Evolutionary conservation across 2,797 vertebrate species (phyloP).

Genomic region (Chrosomus eos): DNA sequence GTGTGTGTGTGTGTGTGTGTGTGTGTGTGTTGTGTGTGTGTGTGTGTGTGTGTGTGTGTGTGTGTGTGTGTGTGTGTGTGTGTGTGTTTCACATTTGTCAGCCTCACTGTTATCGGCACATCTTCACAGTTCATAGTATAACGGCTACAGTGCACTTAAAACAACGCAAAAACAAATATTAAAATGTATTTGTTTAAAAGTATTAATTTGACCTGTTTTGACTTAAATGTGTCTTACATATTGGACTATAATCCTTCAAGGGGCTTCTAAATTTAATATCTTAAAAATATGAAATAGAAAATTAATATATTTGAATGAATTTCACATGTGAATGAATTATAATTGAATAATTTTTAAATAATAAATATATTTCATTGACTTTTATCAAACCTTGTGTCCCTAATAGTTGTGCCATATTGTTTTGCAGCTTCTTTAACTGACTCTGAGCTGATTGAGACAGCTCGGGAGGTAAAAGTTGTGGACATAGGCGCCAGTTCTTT

Average conservation of each 20-base stretch:
- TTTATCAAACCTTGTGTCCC: background rate
- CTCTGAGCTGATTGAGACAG: slow-evolving; percentile 71
- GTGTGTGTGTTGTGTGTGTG: slow-evolving; percentile 19
- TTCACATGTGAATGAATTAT: background rate
- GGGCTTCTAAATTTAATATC: background rate
- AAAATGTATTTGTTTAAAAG: background rate
- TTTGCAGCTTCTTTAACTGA: slow-evolving; percentile 73
- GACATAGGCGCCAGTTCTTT: slow-evolving; percentile 78
- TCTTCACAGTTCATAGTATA: slow-evolving; percentile 35
- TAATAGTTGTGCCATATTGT: slow-evolving; percentile 22
- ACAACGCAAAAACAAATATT: background rate
- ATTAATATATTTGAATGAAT: background rate
- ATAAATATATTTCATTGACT: background rate
- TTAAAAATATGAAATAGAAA: background rate
- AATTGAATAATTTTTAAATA: background rate
- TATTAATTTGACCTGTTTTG: background rate
- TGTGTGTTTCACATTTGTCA: slow-evolving; percentile 42
- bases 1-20: slow-evolving; percentile 8
- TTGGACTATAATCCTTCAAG: background rate
- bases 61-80: background rate
- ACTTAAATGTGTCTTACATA: background rate
- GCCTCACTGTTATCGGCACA: slow-evolving; percentile 60
- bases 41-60: background rate
- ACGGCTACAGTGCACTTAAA: background rate
- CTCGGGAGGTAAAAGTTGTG: slow-evolving; percentile 80